Conservation (phyloP, 2,888 invertebrate genomes). For the Deilephila porcellus region DNA sequence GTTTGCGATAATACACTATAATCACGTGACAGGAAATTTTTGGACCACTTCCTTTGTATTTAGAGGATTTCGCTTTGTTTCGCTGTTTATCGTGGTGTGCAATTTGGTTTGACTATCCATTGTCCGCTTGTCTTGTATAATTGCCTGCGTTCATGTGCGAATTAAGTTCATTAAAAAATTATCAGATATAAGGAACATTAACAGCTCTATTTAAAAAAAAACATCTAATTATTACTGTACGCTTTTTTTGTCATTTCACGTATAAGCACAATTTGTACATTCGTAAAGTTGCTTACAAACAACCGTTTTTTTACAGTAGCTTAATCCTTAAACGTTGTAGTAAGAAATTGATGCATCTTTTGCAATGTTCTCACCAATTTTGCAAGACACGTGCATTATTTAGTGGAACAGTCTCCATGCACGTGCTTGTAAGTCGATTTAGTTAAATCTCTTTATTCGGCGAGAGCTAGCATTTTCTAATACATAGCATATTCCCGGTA, state of each 20-base stretch:
- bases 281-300: too few species aligned
- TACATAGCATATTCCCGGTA: constrained; percentile 6
- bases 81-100: background rate
- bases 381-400: background rate
- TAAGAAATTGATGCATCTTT: too few species aligned
- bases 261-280: too few species aligned
- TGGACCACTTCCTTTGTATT: constrained; percentile 13
- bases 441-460: constrained; percentile 5
- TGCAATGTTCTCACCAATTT: background rate
- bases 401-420: background rate
- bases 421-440: background rate
- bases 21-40: background rate
- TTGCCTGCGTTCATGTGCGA: background rate
- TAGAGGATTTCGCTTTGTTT: background rate
- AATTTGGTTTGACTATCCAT: background rate
- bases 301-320: too few species aligned
- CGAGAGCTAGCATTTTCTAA: constrained; percentile 5
- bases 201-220: too few species aligned
- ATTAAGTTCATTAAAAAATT: too few species aligned
- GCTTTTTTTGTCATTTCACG: too few species aligned
- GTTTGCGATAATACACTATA: background rate
- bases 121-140: background rate
- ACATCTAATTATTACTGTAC: too few species aligned
- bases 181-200: too few species aligned
- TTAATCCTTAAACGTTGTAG: too few species aligned